phyloP scores from a whole-genome alignment of 2,888 invertebrate species.

The Caenorhabditis afra region DNA sequence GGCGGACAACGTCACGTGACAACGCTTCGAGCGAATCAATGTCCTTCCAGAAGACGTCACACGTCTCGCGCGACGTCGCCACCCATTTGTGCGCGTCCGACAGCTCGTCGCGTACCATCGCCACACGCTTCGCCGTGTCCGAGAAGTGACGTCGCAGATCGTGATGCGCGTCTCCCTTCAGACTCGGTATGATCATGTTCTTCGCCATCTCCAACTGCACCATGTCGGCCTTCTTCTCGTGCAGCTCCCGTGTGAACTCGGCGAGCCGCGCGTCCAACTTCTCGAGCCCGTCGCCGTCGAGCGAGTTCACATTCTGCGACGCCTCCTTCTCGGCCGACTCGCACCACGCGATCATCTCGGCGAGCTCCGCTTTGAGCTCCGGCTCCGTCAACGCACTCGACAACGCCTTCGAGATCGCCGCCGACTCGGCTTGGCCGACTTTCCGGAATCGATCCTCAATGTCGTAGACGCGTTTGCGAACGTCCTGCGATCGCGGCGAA shows the following conservation, averaged over 20 bases:
- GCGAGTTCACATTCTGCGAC: slow-evolving; percentile 48
- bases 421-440: slow-evolving; percentile 34
- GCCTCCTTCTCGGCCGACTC: slow-evolving; percentile 54
- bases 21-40: slow-evolving; percentile 78
- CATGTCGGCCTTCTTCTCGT: slow-evolving; percentile 54
- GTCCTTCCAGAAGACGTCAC: slow-evolving; percentile 76
- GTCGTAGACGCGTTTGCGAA: slow-evolving; percentile 55
- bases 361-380: slow-evolving; percentile 47
- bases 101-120: slow-evolving; percentile 69
- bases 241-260: slow-evolving; percentile 20
- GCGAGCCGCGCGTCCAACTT: slow-evolving; percentile 34
- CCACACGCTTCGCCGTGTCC: slow-evolving; percentile 73
- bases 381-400: slow-evolving; percentile 53
- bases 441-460: slow-evolving; percentile 59
- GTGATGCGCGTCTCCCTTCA: slow-evolving; percentile 74
- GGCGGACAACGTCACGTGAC: slow-evolving; percentile 73
- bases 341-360: slow-evolving; percentile 58
- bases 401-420: slow-evolving; percentile 33
- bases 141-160: slow-evolving; percentile 72
- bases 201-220: slow-evolving; percentile 73
- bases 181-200: slow-evolving; percentile 72
- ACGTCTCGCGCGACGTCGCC: slow-evolving; percentile 38
- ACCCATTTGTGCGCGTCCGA: slow-evolving; percentile 48
- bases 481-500: slow-evolving; percentile 43
- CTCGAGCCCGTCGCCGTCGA: slow-evolving; percentile 59